Conservation (phyloP, 2,888 invertebrate genomes). For the Spisula subtruncata region DNA sequence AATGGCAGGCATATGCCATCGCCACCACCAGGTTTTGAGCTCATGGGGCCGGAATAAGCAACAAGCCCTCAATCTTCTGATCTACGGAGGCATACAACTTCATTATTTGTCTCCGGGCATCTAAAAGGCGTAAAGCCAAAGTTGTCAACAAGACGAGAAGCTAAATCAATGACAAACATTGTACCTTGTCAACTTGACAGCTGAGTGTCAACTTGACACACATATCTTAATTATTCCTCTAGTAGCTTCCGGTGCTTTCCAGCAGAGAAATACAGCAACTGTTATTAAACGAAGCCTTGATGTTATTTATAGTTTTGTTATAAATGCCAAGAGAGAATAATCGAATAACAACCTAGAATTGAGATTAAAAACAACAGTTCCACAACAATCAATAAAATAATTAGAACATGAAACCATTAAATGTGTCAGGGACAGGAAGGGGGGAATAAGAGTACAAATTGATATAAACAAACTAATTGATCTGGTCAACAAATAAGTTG, state of each 20-base stretch:
- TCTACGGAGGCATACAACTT: too few species aligned
- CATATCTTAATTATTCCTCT: too few species aligned
- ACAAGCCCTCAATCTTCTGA: too few species aligned
- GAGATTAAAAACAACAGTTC: neutral
- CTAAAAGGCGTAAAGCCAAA: too few species aligned
- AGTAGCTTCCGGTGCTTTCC: too few species aligned
- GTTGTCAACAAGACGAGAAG: neutral
- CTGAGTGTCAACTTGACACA: too few species aligned
- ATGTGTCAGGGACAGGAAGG: neutral
- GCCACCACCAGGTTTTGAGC: too few species aligned
- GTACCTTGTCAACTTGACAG: too few species aligned
- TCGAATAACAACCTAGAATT: neutral
- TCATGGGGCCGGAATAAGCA: too few species aligned
- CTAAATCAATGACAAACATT: neutral
- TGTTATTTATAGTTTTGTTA: constrained; percentile 1
- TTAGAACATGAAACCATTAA: neutral
- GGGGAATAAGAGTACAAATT: neutral
- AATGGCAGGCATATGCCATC: too few species aligned
- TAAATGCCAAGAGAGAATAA: neutral
- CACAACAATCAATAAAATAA: neutral
- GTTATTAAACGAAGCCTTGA: neutral
- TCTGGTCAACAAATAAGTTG: neutral
- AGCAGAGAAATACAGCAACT: neutral
- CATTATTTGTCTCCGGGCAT: too few species aligned
- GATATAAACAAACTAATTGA: neutral